These are phyloP conservation scores for Aulostomus chinensis DNA, from an alignment of 2,797 vertebrate genomes.

Conservation along the genomic window DNA sequence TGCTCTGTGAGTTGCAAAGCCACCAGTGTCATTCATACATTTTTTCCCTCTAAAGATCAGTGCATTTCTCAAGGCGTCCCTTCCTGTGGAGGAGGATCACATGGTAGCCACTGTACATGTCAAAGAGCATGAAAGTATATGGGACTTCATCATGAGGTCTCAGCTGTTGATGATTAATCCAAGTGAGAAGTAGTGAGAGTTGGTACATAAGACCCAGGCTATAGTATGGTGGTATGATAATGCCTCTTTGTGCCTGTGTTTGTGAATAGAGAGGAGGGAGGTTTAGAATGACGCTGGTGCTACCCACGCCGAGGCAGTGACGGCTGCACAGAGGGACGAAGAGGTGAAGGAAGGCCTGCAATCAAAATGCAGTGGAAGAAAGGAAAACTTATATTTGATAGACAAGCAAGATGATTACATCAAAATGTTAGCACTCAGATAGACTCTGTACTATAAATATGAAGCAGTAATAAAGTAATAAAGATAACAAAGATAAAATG, in stretches of 20 bases:
- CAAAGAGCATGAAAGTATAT: too few relatives aligned
- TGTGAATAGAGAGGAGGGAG: slow-evolving; percentile 59
- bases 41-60: too few relatives aligned
- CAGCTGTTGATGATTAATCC: slow-evolving; percentile 41
- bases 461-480: too few relatives aligned
- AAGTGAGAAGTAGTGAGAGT: slow-evolving; percentile 26
- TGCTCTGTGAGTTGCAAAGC: too few relatives aligned
- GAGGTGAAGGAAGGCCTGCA: slow-evolving; percentile 11
- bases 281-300: slow-evolving; percentile 67
- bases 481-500: too few relatives aligned
- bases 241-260: slow-evolving; percentile 59
- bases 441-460: too few relatives aligned
- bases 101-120: too few relatives aligned
- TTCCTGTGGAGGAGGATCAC: too few relatives aligned
- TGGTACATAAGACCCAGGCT: slow-evolving; percentile 28
- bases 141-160: slow-evolving; percentile 7
- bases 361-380: slow-evolving; percentile 1
- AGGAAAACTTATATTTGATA: slow-evolving; percentile 9
- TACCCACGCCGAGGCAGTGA: slow-evolving; percentile 60
- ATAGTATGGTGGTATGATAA: slow-evolving; percentile 46
- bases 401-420: too few relatives aligned
- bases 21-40: too few relatives aligned
- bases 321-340: slow-evolving; percentile 15
- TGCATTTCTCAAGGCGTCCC: too few relatives aligned
- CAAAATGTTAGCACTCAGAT: too few relatives aligned